Base-by-base conservation (phyloP, 2,113 vertebrate genomes). In the Ivindomyrus marchei region DNA sequence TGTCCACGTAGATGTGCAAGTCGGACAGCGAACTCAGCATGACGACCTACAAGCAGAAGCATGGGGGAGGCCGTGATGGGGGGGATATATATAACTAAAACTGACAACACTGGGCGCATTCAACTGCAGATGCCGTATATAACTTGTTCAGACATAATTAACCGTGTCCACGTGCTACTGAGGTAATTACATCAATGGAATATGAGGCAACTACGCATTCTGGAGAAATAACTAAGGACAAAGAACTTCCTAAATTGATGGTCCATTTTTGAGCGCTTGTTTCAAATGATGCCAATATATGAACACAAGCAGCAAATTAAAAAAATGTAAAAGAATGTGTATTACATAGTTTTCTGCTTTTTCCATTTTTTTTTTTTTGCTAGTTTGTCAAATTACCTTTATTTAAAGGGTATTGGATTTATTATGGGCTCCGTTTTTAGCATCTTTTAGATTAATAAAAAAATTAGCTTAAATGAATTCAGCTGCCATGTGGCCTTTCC, bases 11-110 rank as follows among this genome's bases (percentile, higher is more conserved):
- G 89, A 96, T 94, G 42, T 98, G 97, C 80, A 99, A 96, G 90
- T 99, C 98, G 24, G 97, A 97, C 89, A 97, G 93, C n/a, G 98
- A 98, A 93, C 98, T 99, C 92, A 99, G 93, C 97, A 98, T 97
- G 94, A 99, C 94, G 56, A 99, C 98, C 98, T 99, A 92, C 15
- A 95, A 88, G 21, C 85, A 17, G 53, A 80, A n/a, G 1, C 56
- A 2, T 62, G 56, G 7, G 8, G 45, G 6, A 10, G 80, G 70
- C 24, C 19, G 6, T 3, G 36, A 3, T 10, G 6, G 42, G 13
- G 6, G 31, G 39, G 27, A 80, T 15, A 80, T 31, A 80, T 24
- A 84, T 11, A n/a, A 84, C 9, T 84, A 84, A 46, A 45, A 46
- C 45, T 46, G 17, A 19, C 80, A 84, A 36, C 31, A 27, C 3